Evolutionary conservation across 2,888 invertebrate species (phyloP), one percentile per base, ranked within the genome.

Genomic region (Spatulosminthurus flaviceps): DNA sequence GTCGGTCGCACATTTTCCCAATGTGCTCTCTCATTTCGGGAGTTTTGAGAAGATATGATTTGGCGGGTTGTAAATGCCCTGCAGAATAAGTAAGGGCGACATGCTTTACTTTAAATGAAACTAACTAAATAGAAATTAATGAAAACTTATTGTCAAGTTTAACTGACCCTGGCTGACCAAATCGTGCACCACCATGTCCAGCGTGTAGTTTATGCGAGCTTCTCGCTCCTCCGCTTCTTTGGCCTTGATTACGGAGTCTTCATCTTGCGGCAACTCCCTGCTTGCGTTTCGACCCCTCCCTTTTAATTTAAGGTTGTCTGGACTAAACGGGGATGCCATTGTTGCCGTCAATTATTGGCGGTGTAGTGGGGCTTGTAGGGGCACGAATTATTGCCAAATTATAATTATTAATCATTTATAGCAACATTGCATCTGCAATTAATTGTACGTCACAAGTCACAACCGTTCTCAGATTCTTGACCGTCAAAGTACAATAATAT

Each of bases 1-100:
- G 26, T 66, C 43, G 41, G 19, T 81, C 82, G 51, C 78, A 79
- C 69, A 83, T 77, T 28, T 76, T 24, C 9, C 80, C 82, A 29
- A 83, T 82, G 73, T 83, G 81, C n/a, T 81, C 78, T 70, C 78
- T 81, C 83, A 83, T 81, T 22, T 78, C 69, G 7, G 77, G 67
- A 7, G 79, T 81, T 28, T 79, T 69, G 69, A 83, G 75, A 24
- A 80, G n/a, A n/a, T 79, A 74, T 1, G 79, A 79, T 61, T 83
- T 80, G 0, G 70, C 77, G 9, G 81, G 72, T 19, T 80, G 76
- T 29, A 83, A 67, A 78, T 81, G 79, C 1, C 83, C 83, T 83
- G 66, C 43, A 34, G 70, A 19, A 13, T n/a, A n/a, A n/a, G n/a
- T n/a, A n/a, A n/a, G n/a, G n/a, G n/a, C n/a, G n/a, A n/a, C n/a